A percentile compares a stretch with the other conserved stretches of the same genome.
phyloP scores from a whole-genome alignment of 2,113 vertebrate species.

The Bucco capensis region DNA sequence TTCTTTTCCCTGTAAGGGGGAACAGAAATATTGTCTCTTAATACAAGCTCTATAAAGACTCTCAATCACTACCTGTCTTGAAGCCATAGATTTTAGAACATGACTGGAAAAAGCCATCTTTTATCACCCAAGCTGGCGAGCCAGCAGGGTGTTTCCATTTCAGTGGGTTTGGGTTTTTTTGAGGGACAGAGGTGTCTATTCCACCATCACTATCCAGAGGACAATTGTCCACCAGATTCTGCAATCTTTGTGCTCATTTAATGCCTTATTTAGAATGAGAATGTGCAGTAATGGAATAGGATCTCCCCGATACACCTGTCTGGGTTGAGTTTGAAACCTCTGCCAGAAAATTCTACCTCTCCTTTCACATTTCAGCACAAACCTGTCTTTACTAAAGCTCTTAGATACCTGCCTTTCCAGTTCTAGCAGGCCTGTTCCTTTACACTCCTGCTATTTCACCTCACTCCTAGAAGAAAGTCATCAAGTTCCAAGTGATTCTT shows the following conservation, averaged over 20 bases:
- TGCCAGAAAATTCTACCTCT: neutral
- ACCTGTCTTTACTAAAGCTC: neutral
- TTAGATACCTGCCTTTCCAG: neutral
- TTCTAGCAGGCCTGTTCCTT: neutral
- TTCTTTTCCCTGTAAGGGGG: slow-evolving; percentile 72
- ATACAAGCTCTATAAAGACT: neutral
- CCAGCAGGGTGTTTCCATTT: neutral
- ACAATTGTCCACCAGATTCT: neutral
- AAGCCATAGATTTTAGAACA: neutral
- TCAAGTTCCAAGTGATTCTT: neutral
- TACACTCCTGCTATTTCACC: neutral
- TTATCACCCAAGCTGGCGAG: neutral
- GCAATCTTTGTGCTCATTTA: neutral
- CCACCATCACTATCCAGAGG: neutral
- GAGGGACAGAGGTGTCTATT: neutral
- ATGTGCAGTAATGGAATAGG: neutral
- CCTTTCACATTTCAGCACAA: neutral
- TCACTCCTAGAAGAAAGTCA: neutral
- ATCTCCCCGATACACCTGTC: neutral
- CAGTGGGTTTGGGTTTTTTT: neutral
- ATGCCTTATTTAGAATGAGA: neutral
- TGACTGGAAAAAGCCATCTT: neutral
- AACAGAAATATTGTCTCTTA: neutral
- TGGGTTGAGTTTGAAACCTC: neutral
- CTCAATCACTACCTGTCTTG: neutral